Evolutionary conservation across 2,113 vertebrate species (phyloP).

Genomic region (Sebastes schlegelii): DNA sequence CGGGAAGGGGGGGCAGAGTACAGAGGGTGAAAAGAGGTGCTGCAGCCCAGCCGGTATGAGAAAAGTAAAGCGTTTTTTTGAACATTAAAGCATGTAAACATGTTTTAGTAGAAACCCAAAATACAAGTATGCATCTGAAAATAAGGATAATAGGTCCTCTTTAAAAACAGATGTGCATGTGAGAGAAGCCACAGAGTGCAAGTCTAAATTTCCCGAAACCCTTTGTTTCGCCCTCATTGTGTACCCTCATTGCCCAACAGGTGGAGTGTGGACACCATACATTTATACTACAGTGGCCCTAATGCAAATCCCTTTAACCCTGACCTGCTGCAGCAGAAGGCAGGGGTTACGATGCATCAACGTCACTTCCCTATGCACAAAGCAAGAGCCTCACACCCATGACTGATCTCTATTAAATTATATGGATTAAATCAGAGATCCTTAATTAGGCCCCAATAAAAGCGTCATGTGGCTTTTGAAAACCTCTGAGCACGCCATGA

Average conservation of each 20-base stretch:
- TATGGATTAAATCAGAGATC: constrained; percentile 85
- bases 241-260: constrained; percentile 36
- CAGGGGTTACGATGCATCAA: constrained; percentile 52
- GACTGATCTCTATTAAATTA: constrained; percentile 83
- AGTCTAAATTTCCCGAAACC: constrained; percentile 8
- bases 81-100: too few relatives aligned
- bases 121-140: too few relatives aligned
- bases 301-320: constrained; percentile 48
- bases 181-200: constrained; percentile 10
- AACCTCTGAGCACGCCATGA: constrained; percentile 80
- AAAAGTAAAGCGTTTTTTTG: too few relatives aligned
- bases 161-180: not conserved
- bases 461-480: constrained; percentile 77
- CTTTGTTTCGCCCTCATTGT: not conserved
- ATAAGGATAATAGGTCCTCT: too few relatives aligned
- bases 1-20: too few relatives aligned
- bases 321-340: constrained; percentile 34
- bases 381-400: constrained; percentile 64
- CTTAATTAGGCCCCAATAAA: constrained; percentile 86
- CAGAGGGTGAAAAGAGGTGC: too few relatives aligned
- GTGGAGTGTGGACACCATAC: constrained; percentile 38
- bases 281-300: constrained; percentile 14
- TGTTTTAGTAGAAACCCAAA: too few relatives aligned
- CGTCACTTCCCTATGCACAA: constrained; percentile 54
- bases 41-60: too few relatives aligned